Evolutionary conservation across 2,888 invertebrate genomes (phyloP).

Genomic region (Gryllus longicercus): DNA sequence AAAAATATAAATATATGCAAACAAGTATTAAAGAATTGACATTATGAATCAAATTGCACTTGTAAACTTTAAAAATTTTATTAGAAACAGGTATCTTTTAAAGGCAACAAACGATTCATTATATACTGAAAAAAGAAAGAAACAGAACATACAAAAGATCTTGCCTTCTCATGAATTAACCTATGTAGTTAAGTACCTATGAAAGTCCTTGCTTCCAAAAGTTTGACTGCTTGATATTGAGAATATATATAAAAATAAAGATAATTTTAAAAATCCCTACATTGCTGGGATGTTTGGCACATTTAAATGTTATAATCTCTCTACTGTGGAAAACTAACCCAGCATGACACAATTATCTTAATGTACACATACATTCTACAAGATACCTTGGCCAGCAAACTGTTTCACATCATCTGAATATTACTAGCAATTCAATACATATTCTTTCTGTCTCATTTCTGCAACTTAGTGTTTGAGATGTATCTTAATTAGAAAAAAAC

Average conservation of each 20-base stretch:
- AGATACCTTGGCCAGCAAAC: not conserved
- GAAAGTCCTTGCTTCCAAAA: not conserved
- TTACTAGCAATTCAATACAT: not conserved
- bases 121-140: not conserved
- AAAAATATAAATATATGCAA: too few relatives aligned
- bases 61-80: not conserved
- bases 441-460: too few relatives aligned
- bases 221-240: not conserved
- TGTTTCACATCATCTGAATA: not conserved
- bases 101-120: not conserved
- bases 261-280: not conserved
- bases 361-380: not conserved
- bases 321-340: not conserved
- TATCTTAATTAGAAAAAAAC: not conserved
- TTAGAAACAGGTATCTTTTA: not conserved
- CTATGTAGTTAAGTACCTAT: not conserved
- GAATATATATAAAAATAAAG: constrained; percentile 4
- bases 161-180: not conserved
- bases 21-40: too few relatives aligned
- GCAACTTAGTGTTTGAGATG: not conserved
- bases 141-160: not conserved
- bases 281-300: constrained; percentile 3
- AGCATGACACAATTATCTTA: constrained; percentile 2
- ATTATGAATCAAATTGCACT: too few relatives aligned
- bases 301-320: not conserved